phyloP scores from a whole-genome alignment of 2,113 vertebrate genomes.

The Lontra canadensis region DNA sequence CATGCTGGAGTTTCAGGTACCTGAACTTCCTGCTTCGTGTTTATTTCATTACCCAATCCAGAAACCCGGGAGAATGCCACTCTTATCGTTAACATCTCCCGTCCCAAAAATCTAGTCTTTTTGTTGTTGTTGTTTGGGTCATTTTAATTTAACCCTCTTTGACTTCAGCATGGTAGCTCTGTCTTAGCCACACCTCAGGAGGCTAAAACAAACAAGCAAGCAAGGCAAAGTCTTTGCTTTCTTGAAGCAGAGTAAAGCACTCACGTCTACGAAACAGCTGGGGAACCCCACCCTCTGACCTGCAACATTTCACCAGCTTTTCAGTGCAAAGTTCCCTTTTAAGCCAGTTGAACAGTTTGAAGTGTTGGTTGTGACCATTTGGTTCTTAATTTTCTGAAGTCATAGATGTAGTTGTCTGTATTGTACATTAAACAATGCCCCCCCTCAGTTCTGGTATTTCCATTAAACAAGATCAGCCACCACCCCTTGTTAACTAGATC shows the following conservation, averaged over 20 bases:
- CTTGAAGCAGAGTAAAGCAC: neutral
- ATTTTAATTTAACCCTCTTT: neutral
- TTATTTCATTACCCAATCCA: neutral
- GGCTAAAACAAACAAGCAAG: neutral
- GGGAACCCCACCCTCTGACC: neutral
- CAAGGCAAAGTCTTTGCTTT: neutral
- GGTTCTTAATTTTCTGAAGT: neutral
- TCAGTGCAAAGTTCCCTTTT: neutral
- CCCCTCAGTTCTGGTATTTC: neutral
- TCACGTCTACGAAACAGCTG: neutral
- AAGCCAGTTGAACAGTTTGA: neutral
- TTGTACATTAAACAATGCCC: neutral
- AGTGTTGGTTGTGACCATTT: neutral
- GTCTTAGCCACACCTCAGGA: neutral
- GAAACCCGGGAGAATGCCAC: neutral
- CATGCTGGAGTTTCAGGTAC: conserved; percentile 96
- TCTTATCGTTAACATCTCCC: neutral
- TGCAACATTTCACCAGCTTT: neutral
- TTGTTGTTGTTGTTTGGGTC: neutral
- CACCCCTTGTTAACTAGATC: neutral
- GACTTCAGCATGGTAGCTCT: neutral
- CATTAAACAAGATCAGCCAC: neutral
- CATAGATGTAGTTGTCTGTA: neutral
- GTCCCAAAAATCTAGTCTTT: neutral
- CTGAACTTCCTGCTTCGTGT: neutral